Conservation (phyloP, 2,888 invertebrate genomes). For the Aporophyla lueneburgensis region DNA sequence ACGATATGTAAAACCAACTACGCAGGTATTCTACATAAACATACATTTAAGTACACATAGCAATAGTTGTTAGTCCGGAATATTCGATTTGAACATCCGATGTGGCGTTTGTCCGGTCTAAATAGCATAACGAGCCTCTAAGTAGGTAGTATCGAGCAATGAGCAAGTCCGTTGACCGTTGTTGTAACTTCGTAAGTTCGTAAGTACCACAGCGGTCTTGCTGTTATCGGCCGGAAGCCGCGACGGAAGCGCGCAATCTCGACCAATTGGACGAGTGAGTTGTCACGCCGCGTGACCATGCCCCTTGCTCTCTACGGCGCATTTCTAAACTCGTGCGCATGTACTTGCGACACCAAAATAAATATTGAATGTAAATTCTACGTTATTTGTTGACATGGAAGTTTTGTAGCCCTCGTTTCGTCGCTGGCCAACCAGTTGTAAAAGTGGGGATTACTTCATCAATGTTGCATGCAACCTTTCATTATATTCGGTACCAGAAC, state of each 20-base stretch:
- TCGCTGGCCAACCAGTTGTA: background rate
- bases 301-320: slow-evolving; percentile 76
- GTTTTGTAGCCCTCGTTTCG: background rate
- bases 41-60: slow-evolving; percentile 12
- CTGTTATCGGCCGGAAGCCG: slow-evolving; percentile 89
- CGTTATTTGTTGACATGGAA: slow-evolving; percentile 17
- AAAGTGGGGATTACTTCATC: background rate
- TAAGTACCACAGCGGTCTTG: slow-evolving; percentile 77
- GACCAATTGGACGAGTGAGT: slow-evolving; percentile 87
- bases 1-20: slow-evolving; percentile 8
- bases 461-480: slow-evolving; percentile 9
- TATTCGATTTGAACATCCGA: slow-evolving; percentile 64
- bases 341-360: slow-evolving; percentile 40
- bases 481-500: slow-evolving; percentile 16
- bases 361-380: slow-evolving; percentile 35
- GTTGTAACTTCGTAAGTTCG: slow-evolving; percentile 75
- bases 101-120: slow-evolving; percentile 62
- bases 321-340: slow-evolving; percentile 68
- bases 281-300: slow-evolving; percentile 88
- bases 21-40: slow-evolving; percentile 11
- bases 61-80: slow-evolving; percentile 54
- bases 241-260: slow-evolving; percentile 90
- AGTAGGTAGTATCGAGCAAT: slow-evolving; percentile 68
- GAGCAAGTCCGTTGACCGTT: slow-evolving; percentile 87
- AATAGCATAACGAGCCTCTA: slow-evolving; percentile 63